Base-by-base conservation (phyloP, 2,797 vertebrate genomes). In the Hyperoplus lanceolatus region DNA sequence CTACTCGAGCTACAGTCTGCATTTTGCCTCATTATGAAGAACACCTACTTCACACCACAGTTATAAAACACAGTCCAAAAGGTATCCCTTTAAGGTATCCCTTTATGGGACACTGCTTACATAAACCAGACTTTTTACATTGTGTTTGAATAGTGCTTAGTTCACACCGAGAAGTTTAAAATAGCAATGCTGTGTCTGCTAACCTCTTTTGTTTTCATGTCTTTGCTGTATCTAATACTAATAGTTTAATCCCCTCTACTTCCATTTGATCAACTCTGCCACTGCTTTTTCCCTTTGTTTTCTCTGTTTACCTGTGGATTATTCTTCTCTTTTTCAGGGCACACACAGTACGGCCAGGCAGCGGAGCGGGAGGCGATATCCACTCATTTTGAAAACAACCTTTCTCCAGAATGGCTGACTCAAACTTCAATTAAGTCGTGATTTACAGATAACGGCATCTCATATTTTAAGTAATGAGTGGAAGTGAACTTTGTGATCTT, bases 141-240 rank as follows among this genome's bases (percentile, higher is more conserved):
- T 55, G 2, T 62, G 2, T 45, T 68, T 11, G 63, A 50, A 64
- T 15, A 42, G 36, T 48, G 16, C 46, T 29, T 58, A 54, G 64
- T 66, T 43, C 49, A 70, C 68, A 46, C 29, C 29, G 18, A 29
- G 42, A 54, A 60, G 54, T 69, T 9, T 15, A 13, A 6, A 11
- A 7, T 45, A 5, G 21, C 21, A 51, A 46, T 54, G 15, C 46
- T 54, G 12, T 43, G 50, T 38, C 56, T 56, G 49, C 43, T 56
- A 71, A 38, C 7, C 46, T 71, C 57, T 66, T 59, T 56, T 13
- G 18, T 39, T 58, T 43, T 56, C 15, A 58, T 16, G 14, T 66
- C 12, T 29, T n/a, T 76, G n/a, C 58, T 58, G 39, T 51, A 75
- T 39, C 18, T 58, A n/a, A 38, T 58, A 48, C n/a, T 64, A 14